Conservation (phyloP, 2,888 invertebrate species). For the Noctua fimbriata region DNA sequence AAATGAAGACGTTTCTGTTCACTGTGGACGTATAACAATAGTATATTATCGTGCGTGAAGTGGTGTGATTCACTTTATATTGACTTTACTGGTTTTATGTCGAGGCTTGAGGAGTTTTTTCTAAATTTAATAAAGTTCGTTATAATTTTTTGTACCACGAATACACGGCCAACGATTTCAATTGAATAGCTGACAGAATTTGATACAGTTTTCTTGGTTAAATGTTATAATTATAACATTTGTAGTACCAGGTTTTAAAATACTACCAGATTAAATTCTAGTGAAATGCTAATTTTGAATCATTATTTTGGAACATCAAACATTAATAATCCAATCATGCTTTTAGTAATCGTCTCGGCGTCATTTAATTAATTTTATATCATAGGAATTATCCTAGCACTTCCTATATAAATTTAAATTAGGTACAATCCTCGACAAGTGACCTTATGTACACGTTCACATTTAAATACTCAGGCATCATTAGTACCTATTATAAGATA, state of each 20-base stretch:
- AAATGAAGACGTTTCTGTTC: constrained; percentile 85
- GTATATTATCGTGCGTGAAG: constrained; percentile 76
- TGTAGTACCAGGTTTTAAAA: background rate
- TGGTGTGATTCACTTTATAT: constrained; percentile 72
- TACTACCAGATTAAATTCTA: background rate
- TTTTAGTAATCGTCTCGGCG: background rate
- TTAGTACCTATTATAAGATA: background rate
- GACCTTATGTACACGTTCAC: constrained; percentile 31
- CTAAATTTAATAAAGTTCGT: constrained; percentile 50
- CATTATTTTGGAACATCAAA: background rate
- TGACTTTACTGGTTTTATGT: constrained; percentile 66
- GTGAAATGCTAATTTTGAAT: background rate
- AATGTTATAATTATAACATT: background rate
- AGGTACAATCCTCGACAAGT: constrained; percentile 17
- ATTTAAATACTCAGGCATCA: constrained; percentile 41
- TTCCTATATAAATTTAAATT: constrained; percentile 12
- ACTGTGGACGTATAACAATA: constrained; percentile 78
- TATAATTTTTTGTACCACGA: constrained; percentile 48
- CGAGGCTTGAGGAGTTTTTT: constrained; percentile 59
- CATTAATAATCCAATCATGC: background rate
- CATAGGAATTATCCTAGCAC: background rate
- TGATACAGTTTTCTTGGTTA: background rate
- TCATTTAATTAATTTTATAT: constrained; percentile 6
- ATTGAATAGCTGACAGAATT: constrained; percentile 17
- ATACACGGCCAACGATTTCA: constrained; percentile 13